These are phyloP conservation scores for Trialeurodes vaporariorum DNA, from an alignment of 1,140 invertebrate genomes.

Conservation along the genomic window DNA sequence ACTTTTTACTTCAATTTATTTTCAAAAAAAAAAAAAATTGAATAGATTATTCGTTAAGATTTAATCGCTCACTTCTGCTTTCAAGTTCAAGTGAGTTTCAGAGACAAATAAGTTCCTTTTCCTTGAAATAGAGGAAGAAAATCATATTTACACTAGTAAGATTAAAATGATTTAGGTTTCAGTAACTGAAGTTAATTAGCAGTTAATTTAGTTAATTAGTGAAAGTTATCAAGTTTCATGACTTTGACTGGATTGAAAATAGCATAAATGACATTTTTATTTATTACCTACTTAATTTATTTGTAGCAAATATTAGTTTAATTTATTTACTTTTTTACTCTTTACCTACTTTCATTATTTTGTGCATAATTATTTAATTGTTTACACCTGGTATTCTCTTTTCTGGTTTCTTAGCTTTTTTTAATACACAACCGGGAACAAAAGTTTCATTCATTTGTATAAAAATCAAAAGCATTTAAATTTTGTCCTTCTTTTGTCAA, in stretches of 20 bases:
- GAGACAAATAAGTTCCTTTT: not conserved
- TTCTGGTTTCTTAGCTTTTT: no score
- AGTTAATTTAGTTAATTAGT: no score
- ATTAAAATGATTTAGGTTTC: not conserved
- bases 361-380: no score
- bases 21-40: not conserved
- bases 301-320: not conserved
- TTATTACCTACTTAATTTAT: conserved; percentile 1
- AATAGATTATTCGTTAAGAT: not conserved
- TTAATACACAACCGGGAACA: no score
- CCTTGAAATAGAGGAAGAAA: not conserved
- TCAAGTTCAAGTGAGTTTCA: not conserved
- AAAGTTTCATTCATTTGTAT: no score
- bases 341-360: not conserved
- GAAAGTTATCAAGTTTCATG: no score
- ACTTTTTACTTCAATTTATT: not conserved
- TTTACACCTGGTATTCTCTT: not conserved
- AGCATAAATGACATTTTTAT: no score
- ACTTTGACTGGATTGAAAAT: no score
- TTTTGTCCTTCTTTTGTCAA: no score
- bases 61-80: not conserved
- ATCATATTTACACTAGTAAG: not conserved
- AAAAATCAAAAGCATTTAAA: no score
- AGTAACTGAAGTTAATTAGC: no score
- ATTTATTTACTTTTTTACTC: not conserved